These are phyloP conservation scores for Belgica antarctica DNA, from an alignment of 2,888 invertebrate species.

Conservation along the genomic window DNA sequence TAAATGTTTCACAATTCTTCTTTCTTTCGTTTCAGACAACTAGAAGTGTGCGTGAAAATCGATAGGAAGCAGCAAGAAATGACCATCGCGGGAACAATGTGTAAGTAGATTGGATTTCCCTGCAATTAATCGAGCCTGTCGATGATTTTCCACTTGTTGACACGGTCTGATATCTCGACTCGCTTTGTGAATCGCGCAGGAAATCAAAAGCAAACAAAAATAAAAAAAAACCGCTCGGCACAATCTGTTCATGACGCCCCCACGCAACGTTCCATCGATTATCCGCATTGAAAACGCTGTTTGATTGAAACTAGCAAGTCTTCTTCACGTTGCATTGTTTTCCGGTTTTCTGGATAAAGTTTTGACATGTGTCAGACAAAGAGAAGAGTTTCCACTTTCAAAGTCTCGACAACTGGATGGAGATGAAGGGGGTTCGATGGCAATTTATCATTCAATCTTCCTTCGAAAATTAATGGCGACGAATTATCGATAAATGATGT, in stretches of 20 bases:
- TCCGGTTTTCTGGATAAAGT: not conserved
- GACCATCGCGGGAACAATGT: conserved; percentile 20
- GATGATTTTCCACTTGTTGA: conserved; percentile 23
- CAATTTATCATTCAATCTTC: not conserved
- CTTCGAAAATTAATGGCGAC: too few relatives aligned
- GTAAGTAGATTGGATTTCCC: not conserved
- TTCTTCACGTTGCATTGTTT: too few relatives aligned
- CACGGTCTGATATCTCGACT: not conserved
- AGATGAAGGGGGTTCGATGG: too few relatives aligned
- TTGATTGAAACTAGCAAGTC: too few relatives aligned
- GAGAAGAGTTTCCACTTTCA: too few relatives aligned
- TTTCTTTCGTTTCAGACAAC: not conserved
- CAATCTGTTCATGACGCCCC: too few relatives aligned
- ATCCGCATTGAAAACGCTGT: too few relatives aligned
- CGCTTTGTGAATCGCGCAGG: too few relatives aligned
- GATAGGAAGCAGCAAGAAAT: not conserved
- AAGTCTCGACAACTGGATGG: not conserved
- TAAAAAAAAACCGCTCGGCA: too few relatives aligned
- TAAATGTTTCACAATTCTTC: conserved; percentile 9
- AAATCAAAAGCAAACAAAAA: too few relatives aligned
- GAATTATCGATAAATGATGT: too few relatives aligned
- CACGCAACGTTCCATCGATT: not conserved
- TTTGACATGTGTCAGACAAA: not conserved
- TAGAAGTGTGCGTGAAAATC: not conserved
- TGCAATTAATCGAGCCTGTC: not conserved